Evolutionary conservation across 2,797 vertebrate species (phyloP).

Genomic region (Lerista edwardsae): DNA sequence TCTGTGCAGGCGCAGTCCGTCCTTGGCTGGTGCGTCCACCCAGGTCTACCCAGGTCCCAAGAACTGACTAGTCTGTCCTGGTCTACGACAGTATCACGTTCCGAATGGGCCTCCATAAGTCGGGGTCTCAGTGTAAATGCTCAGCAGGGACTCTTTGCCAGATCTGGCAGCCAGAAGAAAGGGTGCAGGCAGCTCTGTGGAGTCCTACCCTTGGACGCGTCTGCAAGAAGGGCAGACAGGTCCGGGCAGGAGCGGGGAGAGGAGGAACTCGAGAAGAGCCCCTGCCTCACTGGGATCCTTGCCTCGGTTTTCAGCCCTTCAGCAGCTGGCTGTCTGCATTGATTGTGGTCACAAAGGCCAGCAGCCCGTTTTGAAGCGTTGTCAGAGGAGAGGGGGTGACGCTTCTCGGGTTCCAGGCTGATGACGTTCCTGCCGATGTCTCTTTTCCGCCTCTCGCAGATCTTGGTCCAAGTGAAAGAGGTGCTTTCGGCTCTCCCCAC

Average conservation of each 20-base stretch:
- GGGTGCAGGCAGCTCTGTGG: not conserved
- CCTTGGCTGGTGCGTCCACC: no score
- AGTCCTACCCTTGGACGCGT: no score
- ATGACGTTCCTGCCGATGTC: not conserved
- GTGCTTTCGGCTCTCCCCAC: slow-evolving; percentile 91
- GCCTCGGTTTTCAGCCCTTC: not conserved
- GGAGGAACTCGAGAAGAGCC: no score
- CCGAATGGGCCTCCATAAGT: no score
- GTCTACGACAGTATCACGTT: no score
- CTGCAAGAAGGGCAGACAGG: no score
- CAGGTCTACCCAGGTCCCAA: no score
- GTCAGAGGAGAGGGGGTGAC: no score
- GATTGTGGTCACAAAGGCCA: not conserved
- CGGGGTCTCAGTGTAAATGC: no score
- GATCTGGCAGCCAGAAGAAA: not conserved
- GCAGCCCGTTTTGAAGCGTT: no score
- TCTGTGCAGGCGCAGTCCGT: no score
- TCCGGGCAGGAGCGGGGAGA: not conserved
- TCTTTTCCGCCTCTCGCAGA: slow-evolving; percentile 75
- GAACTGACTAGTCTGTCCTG: no score
- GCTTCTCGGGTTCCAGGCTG: not conserved
- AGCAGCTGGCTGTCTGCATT: not conserved
- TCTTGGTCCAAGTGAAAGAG: slow-evolving; percentile 94
- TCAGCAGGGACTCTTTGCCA: not conserved
- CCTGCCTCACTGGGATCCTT: not conserved